Evolutionary conservation across 1,140 invertebrate genomes (phyloP), one percentile per base, ranked within the genome.

Genomic region (Plutomurus gul): DNA sequence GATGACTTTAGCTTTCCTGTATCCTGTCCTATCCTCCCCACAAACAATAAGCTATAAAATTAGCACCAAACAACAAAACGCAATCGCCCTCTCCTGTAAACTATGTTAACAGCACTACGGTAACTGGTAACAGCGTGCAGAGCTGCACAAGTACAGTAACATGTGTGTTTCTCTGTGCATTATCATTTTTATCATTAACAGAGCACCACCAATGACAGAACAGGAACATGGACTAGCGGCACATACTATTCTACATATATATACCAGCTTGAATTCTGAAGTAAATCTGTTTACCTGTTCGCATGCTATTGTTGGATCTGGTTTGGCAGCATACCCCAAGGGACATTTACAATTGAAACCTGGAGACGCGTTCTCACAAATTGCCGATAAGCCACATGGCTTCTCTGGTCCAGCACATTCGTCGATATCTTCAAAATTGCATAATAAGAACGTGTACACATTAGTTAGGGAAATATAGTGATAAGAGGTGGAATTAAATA

Each of bases 331-430:
- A 86, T 93, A 99, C 77, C 97, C 97, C 87, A 94, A 92, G 27
- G 94, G 94, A 85, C 95, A 97, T 30, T 93, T 85, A 84, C 95
- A 97, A 80, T 92, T 93, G 86, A 93, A 98, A 75, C 94, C 94
- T 2, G 96, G 96, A 5, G 89, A 88, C 0, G 91, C 87, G 85
- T 99, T 98, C 84, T 94, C 92, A 87, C 96, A 99, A 70, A 94
- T 88, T 0, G 96, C 96, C 84, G 96, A 91, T 4, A 89, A 30
- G 8, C 95, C 94, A 86, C 96, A 98, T 1, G 95, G 92, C 83
- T 90, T 92, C 77, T 95, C 92, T 80, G 93, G 87, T 5, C 90
- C 89, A 10, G 89, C 88, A 85, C 96, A 98, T 86, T 99, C 96
- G 85, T 99, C 92, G 81, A 98, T 93, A 87, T 99, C 96, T 88